A percentile compares a stretch with the other conserved stretches of the same genome.
Conservation (phyloP, 2,113 vertebrate genomes). For the Carassius carassius region DNA sequence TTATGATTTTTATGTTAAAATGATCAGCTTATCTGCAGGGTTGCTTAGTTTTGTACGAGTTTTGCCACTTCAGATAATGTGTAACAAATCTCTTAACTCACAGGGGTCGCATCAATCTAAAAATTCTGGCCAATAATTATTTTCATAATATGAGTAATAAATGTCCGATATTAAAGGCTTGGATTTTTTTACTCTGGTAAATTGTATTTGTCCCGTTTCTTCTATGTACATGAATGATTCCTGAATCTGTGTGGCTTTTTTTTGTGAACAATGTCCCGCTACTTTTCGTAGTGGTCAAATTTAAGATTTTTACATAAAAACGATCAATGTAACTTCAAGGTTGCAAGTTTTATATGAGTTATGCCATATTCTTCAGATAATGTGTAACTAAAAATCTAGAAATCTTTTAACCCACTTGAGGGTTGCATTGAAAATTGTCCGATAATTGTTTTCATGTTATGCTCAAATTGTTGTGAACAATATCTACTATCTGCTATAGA, state of each 20-base stretch:
- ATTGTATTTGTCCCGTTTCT: no score
- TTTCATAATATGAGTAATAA: neutral
- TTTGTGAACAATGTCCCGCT: neutral
- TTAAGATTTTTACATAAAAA: neutral
- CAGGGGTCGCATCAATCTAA: neutral
- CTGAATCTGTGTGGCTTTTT: no score
- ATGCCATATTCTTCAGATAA: neutral
- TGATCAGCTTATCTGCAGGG: neutral
- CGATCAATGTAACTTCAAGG: neutral
- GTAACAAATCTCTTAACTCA: neutral
- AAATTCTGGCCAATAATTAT: neutral
- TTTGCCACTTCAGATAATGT: neutral
- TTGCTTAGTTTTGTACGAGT: neutral
- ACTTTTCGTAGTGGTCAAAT: neutral
- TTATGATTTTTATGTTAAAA: neutral
- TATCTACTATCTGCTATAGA: neutral
- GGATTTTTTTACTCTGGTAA: no score
- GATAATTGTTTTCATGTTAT: neutral
- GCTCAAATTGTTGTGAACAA: no score
- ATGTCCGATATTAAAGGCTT: neutral
- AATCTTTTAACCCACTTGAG: neutral
- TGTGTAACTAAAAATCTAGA: neutral
- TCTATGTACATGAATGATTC: no score
- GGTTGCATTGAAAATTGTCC: neutral
- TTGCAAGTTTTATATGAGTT: neutral